Base-by-base conservation (phyloP, 2,113 vertebrate species). In the Dromiciops gliroides region DNA sequence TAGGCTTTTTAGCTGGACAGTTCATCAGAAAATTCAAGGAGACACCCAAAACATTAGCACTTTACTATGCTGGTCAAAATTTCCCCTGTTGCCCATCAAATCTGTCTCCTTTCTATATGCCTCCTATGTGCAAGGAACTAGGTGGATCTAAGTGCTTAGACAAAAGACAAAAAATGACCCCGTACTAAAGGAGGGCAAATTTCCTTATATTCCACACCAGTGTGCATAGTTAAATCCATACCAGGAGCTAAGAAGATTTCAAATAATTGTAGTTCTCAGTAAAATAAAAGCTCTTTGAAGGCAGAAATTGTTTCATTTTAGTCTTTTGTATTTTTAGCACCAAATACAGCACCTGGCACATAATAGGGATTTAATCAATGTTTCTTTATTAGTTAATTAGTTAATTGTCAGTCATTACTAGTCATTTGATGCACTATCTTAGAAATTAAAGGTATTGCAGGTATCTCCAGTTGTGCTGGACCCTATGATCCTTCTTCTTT, bases 331-430 rank as follows among this genome's bases (percentile, higher is more conserved):
- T 56, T 67, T 67, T 67, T 37, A 67, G 28, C 31, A 60, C 52
- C 52, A 26, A 24, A 6, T 52, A 60, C 26, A 60, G 12, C 19
- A 8, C 6, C n/a, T 83, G 37, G n/a, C 16, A 83, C n/a, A 83
- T n/a, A 83, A 44, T 23, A 44, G 67, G 67, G 16, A 83, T 44
- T 83, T 22, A 16, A 83, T 22, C 5, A 44, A 44, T 83, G 12
- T 23, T 83, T 83, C 31, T 37, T 67, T 67, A 67, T 83, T 44
- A n/a, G n/a, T 83, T 37, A 23, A 22, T 83, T 83, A 23, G 8
- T 83, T 83, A 44, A 50, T 92, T 95, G 96, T 93, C 24, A 48
- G 19, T 83, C 53, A 67, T 92, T 95, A 90, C 37, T 89, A 37
- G 50, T 50, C 12, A 14, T 93, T 93, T 93, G 50, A 95, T 89